Evolutionary conservation across 2,113 vertebrate genomes (phyloP).

Genomic region (Pelobates fuscus): DNA sequence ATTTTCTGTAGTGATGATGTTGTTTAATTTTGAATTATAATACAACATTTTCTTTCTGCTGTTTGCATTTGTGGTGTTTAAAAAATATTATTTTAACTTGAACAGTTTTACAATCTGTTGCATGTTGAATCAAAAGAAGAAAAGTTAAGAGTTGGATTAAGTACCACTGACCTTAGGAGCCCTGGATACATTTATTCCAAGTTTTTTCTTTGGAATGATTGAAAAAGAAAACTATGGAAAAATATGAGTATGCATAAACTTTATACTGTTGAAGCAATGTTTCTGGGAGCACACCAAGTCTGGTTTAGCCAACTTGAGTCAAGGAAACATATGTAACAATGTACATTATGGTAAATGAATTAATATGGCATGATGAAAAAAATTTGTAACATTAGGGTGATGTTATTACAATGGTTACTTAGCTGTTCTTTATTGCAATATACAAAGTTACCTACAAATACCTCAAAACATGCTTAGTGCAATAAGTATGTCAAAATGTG

Average conservation of each 20-base stretch:
- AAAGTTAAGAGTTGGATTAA: neutral
- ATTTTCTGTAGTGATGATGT: no score
- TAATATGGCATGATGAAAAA: neutral
- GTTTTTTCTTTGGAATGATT: neutral
- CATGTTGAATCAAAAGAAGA: no score
- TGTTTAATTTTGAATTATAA: no score
- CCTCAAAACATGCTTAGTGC: neutral
- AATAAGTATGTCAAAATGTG: neutral
- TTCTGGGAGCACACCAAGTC: neutral
- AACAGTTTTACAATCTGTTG: no score
- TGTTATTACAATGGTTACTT: no score
- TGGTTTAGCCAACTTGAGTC: neutral
- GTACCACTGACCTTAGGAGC: neutral
- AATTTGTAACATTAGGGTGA: no score
- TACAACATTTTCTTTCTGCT: no score
- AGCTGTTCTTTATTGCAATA: neutral
- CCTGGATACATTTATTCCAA: neutral
- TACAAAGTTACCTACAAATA: neutral
- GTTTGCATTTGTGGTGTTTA: no score
- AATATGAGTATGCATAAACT: neutral
- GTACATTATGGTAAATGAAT: slow-evolving; percentile 1
- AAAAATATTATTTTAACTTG: no score
- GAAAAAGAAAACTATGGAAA: neutral
- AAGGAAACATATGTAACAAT: slow-evolving; percentile 2
- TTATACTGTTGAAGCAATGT: neutral